Percentiles rank a stretch among this genome's conserved stretches.
phyloP scores from a whole-genome alignment of 1,140 invertebrate genomes.

The Trichonephila clavata region DNA sequence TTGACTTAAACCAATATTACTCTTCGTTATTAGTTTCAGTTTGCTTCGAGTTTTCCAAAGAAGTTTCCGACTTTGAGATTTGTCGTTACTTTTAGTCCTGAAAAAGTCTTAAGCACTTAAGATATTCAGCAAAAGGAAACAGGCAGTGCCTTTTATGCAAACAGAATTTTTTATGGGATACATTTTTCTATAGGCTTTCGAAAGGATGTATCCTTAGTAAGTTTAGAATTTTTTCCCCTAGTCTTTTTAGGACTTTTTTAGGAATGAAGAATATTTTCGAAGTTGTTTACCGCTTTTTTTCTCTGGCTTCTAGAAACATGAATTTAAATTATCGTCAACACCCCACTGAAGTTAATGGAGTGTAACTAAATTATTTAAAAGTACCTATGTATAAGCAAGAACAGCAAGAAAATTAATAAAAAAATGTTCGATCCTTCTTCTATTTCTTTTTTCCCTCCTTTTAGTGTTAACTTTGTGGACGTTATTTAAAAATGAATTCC shows the following conservation, averaged over 20 bases:
- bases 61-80: constrained; percentile 66
- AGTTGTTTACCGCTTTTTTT: constrained; percentile 42
- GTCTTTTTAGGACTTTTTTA: neutral
- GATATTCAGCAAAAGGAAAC: constrained; percentile 60
- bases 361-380: constrained; percentile 60
- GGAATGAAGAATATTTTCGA: constrained; percentile 24
- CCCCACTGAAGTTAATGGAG: constrained; percentile 22
- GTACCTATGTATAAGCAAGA: neutral
- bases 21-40: constrained; percentile 51
- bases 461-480: neutral
- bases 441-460: neutral
- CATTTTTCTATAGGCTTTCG: constrained; percentile 39
- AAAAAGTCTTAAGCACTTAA: constrained; percentile 69
- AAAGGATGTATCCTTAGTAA: constrained; percentile 21
- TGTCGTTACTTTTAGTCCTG: constrained; percentile 61
- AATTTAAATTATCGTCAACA: constrained; percentile 59
- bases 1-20: constrained; percentile 49
- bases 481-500: neutral
- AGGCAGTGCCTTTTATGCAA: constrained; percentile 63
- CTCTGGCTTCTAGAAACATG: neutral
- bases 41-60: constrained; percentile 39
- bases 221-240: constrained; percentile 4
- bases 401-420: neutral
- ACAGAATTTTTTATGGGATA: constrained; percentile 58
- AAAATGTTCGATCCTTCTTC: neutral